Conservation (phyloP, 1,140 invertebrate species). For the Bombyx mori region ASM3026992v2 NC_085123.1:234501-235000, state of each 20-base stretch:
- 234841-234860: constrained; percentile 1
- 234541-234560: constrained; percentile 63
- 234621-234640: neutral
- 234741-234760: neutral
- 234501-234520: constrained; percentile 74
- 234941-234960: constrained; percentile 74
- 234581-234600: neutral
- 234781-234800: neutral
- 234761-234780: neutral
- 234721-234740: constrained; percentile 2
- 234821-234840: constrained; percentile 4
- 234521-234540: constrained; percentile 68
- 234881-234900: constrained; percentile 72
- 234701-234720: neutral
- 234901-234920: constrained; percentile 33
- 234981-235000: constrained; percentile 75
- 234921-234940: constrained; percentile 68
- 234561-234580: constrained; percentile 64
- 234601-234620: neutral
- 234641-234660: neutral
- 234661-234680: constrained; percentile 1
- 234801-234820: neutral
- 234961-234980: constrained; percentile 58
- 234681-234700: constrained; percentile 1
- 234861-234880: constrained; percentile 73